Base-by-base conservation (phyloP, 1,140 invertebrate species). In the Caenorhabditis remanei region DNA sequence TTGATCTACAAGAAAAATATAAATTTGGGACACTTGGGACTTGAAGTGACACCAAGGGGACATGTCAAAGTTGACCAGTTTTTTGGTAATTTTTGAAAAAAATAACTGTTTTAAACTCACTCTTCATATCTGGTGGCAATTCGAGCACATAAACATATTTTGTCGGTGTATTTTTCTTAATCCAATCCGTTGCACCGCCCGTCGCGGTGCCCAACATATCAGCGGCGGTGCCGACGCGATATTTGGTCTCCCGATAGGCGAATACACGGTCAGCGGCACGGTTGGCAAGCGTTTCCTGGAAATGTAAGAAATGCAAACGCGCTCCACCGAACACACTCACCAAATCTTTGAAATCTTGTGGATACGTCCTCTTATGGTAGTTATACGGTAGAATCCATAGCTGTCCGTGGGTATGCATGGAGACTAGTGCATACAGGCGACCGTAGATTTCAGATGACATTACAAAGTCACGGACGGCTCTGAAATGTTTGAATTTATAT, bases 141-240 rank as follows among this genome's bases (percentile, higher is more conserved):
- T 91, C 91, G n/a, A 91, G 83, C 5, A 91, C 90, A 85, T 92
- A 91, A 7, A 92, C 90, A 63, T 91, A 91, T 88, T 91, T 91
- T 14, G 88, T 91, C 14, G 58, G 43, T 14, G 91, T 92, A 63
- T 92, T 91, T 67, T 89, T 85, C 75, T 91, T 91, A 55, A 91
- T 90, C 91, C 91, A 91, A 87, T 91, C 91, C 4, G 88, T 90
- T 1, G 90, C 89, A 41, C 91, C 91, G 7, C 91, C 91, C 41
- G 91, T 92, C 13, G 91, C 91, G 0, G 91, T 89, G 9, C 90
- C 91, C 11, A 91, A 61, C 87, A 91, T 84, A 84, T 91, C 90
- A 0, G 90, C 90, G 6, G 90, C 90, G 0, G 90, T 91, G 55
- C 90, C 90, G 6, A 91, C 85, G 53, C 86, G 67, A 50, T 91